Conservation (phyloP, 2,888 invertebrate genomes). For the Azorinus chamasolen region DNA sequence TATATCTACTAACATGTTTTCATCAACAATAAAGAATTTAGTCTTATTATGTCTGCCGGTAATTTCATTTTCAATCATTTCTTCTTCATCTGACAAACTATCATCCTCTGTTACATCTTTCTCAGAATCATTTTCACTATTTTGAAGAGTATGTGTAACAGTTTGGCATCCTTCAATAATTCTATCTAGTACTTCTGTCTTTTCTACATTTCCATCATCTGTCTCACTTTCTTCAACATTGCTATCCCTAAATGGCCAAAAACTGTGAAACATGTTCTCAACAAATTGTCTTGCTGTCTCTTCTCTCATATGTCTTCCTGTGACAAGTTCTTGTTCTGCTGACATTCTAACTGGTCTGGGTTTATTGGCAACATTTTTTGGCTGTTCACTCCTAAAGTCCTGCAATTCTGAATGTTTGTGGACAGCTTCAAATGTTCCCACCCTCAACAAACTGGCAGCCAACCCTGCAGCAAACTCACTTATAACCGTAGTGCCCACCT, state of each 20-base stretch:
- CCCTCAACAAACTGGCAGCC: constrained; percentile 63
- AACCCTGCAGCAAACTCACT: constrained; percentile 77
- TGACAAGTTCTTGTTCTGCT: no score
- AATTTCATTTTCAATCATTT: not conserved
- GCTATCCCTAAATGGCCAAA: constrained; percentile 58
- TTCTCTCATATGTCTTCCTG: constrained; percentile 3
- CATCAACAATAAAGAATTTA: constrained; percentile 13
- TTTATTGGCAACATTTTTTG: constrained; percentile 41
- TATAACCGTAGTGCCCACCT: constrained; percentile 65
- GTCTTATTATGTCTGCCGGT: no score
- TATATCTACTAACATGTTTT: constrained; percentile 34
- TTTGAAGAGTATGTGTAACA: not conserved
- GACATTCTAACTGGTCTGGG: no score
- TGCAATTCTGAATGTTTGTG: constrained; percentile 60
- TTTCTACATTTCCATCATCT: not conserved
- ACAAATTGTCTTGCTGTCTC: constrained; percentile 56
- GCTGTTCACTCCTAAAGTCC: constrained; percentile 64
- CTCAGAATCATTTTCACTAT: not conserved
- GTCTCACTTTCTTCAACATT: constrained; percentile 8
- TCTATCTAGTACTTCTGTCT: not conserved
- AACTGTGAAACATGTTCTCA: constrained; percentile 50
- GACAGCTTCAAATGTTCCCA: constrained; percentile 74
- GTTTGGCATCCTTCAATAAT: not conserved
- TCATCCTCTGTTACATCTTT: not conserved
- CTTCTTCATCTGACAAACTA: not conserved